These are phyloP conservation scores for Nephotettix cincticeps DNA, from an alignment of 1,140 invertebrate genomes.

Conservation along the genomic window DNA sequence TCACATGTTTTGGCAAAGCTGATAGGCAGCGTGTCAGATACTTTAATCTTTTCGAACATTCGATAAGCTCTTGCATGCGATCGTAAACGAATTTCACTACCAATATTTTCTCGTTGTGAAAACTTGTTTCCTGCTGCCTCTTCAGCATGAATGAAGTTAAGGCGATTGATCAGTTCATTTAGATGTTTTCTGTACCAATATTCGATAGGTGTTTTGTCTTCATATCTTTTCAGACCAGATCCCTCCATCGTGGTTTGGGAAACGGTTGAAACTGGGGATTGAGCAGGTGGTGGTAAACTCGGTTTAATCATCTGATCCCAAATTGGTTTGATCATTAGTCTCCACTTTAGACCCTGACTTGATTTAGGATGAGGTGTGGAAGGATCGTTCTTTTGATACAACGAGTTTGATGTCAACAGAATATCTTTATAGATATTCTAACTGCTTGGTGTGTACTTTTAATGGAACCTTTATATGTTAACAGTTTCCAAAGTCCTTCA, in stretches of 20 bases:
- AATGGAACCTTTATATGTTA: neutral
- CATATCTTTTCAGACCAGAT: too few relatives aligned
- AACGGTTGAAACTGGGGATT: too few relatives aligned
- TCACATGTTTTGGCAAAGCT: neutral
- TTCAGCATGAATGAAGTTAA: neutral
- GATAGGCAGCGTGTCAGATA: neutral
- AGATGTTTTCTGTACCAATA: neutral
- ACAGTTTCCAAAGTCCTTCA: neutral
- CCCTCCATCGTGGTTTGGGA: too few relatives aligned
- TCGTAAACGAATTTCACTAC: neutral
- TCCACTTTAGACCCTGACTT: neutral
- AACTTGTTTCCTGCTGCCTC: neutral
- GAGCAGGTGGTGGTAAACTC: neutral
- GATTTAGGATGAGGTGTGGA: neutral
- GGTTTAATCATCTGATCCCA: neutral
- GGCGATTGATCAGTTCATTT: neutral
- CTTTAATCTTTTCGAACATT: neutral
- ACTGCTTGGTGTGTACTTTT: neutral
- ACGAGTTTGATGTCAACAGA: neutral
- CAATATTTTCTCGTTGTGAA: neutral
- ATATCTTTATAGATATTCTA: neutral
- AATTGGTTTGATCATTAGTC: neutral
- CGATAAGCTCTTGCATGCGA: neutral
- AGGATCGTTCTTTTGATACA: neutral
- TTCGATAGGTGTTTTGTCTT: neutral